phyloP scores from a whole-genome alignment of 1,140 invertebrate genomes.

The Bombus pyrosoma region DNA sequence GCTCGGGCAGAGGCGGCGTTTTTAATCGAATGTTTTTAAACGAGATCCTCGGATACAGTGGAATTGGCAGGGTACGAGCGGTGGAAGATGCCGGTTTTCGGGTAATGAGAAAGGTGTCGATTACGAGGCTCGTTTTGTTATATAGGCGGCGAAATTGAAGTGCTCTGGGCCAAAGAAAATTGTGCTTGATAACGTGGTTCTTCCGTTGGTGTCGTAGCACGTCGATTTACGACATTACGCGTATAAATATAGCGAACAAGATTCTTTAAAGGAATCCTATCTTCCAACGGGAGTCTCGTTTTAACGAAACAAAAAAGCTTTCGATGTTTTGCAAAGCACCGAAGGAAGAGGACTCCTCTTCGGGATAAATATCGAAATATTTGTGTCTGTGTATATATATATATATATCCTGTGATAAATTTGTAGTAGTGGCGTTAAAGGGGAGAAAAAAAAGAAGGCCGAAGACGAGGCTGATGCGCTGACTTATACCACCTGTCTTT shows the following conservation, averaged over 20 bases:
- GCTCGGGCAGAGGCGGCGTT: neutral
- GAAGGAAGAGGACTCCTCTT: neutral
- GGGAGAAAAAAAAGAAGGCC: conserved; percentile 27
- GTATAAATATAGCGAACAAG: neutral
- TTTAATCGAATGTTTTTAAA: conserved; percentile 36
- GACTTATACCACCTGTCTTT: conserved; percentile 63
- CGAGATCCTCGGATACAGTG: neutral
- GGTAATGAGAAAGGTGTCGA: neutral
- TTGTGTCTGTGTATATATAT: neutral
- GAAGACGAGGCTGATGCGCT: conserved; percentile 33
- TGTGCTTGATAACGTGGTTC: neutral
- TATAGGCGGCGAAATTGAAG: neutral
- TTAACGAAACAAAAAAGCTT: too few species aligned
- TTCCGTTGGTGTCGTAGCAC: neutral
- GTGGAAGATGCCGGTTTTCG: neutral
- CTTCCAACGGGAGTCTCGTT: too few species aligned
- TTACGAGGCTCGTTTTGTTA: neutral
- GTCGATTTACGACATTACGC: neutral
- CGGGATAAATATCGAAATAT: conserved; percentile 45
- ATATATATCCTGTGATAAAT: conserved; percentile 51
- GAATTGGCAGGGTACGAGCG: too few species aligned
- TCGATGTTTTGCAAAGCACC: neutral
- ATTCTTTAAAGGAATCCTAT: too few species aligned
- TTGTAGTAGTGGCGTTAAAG: conserved; percentile 21
- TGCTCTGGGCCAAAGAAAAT: neutral